Base-by-base conservation (phyloP, 2,797 vertebrate genomes). In the Allobates femoralis region DNA sequence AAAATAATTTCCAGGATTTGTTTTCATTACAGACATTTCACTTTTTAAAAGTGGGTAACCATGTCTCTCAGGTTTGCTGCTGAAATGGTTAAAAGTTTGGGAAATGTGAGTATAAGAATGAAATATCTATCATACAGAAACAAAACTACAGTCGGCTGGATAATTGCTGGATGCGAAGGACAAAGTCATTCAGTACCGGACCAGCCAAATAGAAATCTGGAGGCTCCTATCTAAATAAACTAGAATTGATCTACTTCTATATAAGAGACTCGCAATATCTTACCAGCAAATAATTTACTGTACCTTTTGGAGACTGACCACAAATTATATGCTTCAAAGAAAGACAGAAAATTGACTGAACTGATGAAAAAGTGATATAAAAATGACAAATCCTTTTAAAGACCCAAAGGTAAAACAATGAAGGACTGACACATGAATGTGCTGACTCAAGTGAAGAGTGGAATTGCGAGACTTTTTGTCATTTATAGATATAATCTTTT, bases 1-100 rank as follows among this genome's bases (percentile, higher is more conserved):
- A 60, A 73, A 85, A 85, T 60, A 56, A 51, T 79, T 67, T 85
- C 14, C 60, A 32, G 56, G 41, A 76, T 84, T 76, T 76, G 71
- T 41, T 84, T 64, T 76, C 62, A 23, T 64, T 62, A 50, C 41
- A 60, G 28, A 3, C 53, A 51, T 84, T 84, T 76, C 23, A 84
- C 55, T 84, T 74, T 37, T 3, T 15, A 71, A 73, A 58, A 23
- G 32, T 0, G 32, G 56, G 16, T 8, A 41, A n/a, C 21, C 18
- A 3, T 55, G 55, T 71, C 41, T 34, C 28, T 69, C 32, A 5
- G 53, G n/a, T 71, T 56, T 82, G 66, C 3, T 67, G 12, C 19
- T 82, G 51, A 62, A 50, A 37, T 32, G 16, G 8, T 53, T 67
- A 67, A 51, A 67, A 51, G 19, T 67, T 15, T 6, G 26, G 50